Percentiles rank a stretch among this genome's conserved stretches.
Conservation (phyloP, 2,797 vertebrate species). For the Melanotaenia boesemani region DNA sequence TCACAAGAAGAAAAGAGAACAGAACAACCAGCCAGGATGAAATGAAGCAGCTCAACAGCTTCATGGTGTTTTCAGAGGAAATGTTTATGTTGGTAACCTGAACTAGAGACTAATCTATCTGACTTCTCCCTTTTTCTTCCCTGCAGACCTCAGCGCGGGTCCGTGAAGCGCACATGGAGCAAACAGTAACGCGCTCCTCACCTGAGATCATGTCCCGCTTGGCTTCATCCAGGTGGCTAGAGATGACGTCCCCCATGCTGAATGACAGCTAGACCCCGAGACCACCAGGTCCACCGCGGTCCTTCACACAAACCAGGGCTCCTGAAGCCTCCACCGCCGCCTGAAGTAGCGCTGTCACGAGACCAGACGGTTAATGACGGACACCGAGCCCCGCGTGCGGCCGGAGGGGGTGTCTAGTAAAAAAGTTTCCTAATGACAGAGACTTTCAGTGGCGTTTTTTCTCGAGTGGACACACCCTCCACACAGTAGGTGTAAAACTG, state of each 20-base stretch:
- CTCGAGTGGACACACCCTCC: slow-evolving; percentile 44
- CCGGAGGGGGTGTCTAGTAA: neutral
- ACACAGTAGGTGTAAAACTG: slow-evolving; percentile 31
- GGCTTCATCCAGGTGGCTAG: slow-evolving; percentile 93
- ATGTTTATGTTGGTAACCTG: no score
- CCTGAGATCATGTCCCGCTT: slow-evolving; percentile 91
- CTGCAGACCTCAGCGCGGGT: neutral
- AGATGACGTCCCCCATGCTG: slow-evolving; percentile 92
- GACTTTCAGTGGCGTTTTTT: neutral
- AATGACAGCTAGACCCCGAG: slow-evolving; percentile 27
- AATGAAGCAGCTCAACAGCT: no score
- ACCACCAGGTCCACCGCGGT: neutral
- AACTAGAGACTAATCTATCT: no score
- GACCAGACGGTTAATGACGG: neutral
- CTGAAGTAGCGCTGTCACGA: neutral
- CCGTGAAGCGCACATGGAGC: slow-evolving; percentile 21
- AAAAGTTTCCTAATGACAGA: neutral
- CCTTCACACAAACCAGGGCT: neutral
- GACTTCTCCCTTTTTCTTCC: neutral
- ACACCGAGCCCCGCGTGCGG: neutral
- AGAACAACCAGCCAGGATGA: no score
- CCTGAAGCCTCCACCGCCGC: neutral
- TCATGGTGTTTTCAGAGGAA: no score
- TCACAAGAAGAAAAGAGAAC: no score
- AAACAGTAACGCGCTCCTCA: slow-evolving; percentile 64